Percentiles rank a stretch among this genome's conserved stretches.
Evolutionary conservation across 2,888 invertebrate genomes (phyloP).

Genomic region (Dyspetes luteomarginatus): DNA sequence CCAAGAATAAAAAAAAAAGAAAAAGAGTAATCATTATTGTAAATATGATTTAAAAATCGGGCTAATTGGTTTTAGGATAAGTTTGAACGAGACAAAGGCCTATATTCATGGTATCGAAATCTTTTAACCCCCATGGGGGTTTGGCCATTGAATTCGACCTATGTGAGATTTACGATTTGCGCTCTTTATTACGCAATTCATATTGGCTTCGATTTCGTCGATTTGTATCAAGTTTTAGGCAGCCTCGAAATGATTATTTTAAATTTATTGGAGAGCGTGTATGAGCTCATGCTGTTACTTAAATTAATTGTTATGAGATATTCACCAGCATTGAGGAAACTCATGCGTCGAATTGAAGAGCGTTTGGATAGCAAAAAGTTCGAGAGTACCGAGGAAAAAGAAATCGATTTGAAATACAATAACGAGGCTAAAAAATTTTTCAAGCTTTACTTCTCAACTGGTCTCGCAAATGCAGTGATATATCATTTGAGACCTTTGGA

Average conservation of each 20-base stretch:
- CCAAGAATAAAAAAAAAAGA: conserved; percentile 4
- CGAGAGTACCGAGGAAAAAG: conserved; percentile 31
- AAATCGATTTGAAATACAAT: conserved; percentile 52
- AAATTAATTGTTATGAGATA: conserved; percentile 63
- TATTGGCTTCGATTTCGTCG: conserved; percentile 57
- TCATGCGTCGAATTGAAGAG: conserved; percentile 48
- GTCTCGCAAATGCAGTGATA: neutral
- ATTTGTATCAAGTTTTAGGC: conserved; percentile 62
- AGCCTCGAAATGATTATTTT: conserved; percentile 64
- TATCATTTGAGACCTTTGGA: conserved; percentile 28
- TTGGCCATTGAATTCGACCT: conserved; percentile 26
- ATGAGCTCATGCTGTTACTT: conserved; percentile 59
- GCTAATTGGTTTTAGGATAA: too few species aligned
- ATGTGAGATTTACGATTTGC: conserved; percentile 30
- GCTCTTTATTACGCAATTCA: conserved; percentile 52
- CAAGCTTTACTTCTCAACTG: conserved; percentile 25
- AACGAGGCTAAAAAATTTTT: conserved; percentile 37
- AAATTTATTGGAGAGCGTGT: conserved; percentile 64
- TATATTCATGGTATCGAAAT: too few species aligned
- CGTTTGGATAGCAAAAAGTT: conserved; percentile 51
- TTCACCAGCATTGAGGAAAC: conserved; percentile 43
- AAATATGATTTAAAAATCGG: too few species aligned
- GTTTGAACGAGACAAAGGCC: too few species aligned
- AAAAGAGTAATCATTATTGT: too few species aligned
- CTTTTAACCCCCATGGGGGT: too few species aligned